Evolutionary conservation across 2,797 vertebrate species (phyloP).

Genomic region (Syngnathus rostellatus): DNA sequence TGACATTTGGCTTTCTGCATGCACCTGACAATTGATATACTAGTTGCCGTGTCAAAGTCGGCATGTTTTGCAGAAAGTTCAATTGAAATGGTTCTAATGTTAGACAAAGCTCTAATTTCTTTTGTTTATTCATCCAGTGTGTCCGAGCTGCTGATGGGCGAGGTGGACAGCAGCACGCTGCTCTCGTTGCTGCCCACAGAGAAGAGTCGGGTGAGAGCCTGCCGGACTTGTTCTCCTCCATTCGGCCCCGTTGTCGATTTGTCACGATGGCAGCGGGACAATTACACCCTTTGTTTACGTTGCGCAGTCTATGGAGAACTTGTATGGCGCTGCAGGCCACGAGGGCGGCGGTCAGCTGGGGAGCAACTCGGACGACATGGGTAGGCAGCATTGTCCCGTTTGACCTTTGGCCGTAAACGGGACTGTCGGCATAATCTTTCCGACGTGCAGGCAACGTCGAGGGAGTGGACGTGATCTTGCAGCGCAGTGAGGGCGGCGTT

Average conservation of each 20-base stretch:
- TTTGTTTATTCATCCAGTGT: slow-evolving; percentile 63
- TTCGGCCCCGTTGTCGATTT: neutral
- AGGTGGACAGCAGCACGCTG: slow-evolving; percentile 92
- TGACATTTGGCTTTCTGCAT: neutral
- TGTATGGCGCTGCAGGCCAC: slow-evolving; percentile 67
- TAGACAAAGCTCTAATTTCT: no score
- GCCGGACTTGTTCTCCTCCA: neutral
- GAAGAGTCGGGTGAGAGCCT: slow-evolving; percentile 80
- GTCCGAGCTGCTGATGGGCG: slow-evolving; percentile 93
- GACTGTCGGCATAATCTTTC: no score
- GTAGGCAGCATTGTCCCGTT: slow-evolving; percentile 38
- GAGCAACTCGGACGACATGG: slow-evolving; percentile 63
- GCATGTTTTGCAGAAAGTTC: neutral
- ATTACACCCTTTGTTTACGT: slow-evolving; percentile 12
- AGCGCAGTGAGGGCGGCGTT: slow-evolving; percentile 87
- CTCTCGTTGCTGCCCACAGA: slow-evolving; percentile 86
- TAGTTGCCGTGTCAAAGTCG: neutral
- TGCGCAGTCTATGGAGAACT: slow-evolving; percentile 83
- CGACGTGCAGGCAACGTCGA: slow-evolving; percentile 55
- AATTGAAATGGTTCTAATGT: neutral
- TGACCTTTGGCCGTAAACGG: neutral
- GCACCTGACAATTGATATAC: neutral
- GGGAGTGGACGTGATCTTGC: slow-evolving; percentile 85
- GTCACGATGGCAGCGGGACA: neutral
- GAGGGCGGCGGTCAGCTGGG: slow-evolving; percentile 48